Percentiles rank a stretch among this genome's conserved stretches.
These are phyloP conservation scores for Myotis myotis DNA, from an alignment of 2,797 vertebrate genomes.

Conservation along the genomic window DNA sequence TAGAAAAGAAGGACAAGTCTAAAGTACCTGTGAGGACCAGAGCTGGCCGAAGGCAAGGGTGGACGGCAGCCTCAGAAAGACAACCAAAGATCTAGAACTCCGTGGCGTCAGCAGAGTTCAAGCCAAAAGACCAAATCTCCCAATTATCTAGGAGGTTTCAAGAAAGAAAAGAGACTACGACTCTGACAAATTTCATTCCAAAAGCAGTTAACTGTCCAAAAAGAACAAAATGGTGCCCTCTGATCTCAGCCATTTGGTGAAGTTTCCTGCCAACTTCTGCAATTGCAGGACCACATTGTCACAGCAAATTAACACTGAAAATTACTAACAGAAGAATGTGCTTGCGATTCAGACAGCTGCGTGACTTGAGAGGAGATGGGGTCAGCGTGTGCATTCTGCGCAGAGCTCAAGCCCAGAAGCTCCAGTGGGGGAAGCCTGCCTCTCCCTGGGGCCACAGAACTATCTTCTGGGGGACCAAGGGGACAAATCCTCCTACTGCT, in stretches of 20 bases:
- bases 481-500: not conserved
- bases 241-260: slow-evolving; percentile 60
- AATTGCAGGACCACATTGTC: slow-evolving; percentile 58
- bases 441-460: not conserved
- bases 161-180: slow-evolving; percentile 58
- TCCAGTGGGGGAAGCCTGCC: not conserved
- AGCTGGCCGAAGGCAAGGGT: not conserved
- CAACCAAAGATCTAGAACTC: not conserved
- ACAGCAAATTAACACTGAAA: slow-evolving; percentile 60
- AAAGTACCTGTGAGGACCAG: not conserved
- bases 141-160: slow-evolving; percentile 60
- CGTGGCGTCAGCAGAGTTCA: slow-evolving; percentile 59
- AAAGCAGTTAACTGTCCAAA: slow-evolving; percentile 65
- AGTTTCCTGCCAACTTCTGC: slow-evolving; percentile 65
- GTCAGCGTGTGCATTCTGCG: not conserved
- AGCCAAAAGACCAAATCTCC: slow-evolving; percentile 75
- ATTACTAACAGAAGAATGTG: slow-evolving; percentile 60
- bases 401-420: not conserved
- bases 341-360: slow-evolving; percentile 54
- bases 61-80: not conserved
- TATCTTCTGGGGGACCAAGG: not conserved
- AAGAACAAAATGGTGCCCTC: slow-evolving; percentile 72
- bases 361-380: slow-evolving; percentile 55
- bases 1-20: not conserved
- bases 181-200: slow-evolving; percentile 67